A percentile compares a stretch with the other conserved stretches of the same genome.
phyloP scores from a whole-genome alignment of 2,888 invertebrate genomes.

The Sinhomidia bicolor region DNA sequence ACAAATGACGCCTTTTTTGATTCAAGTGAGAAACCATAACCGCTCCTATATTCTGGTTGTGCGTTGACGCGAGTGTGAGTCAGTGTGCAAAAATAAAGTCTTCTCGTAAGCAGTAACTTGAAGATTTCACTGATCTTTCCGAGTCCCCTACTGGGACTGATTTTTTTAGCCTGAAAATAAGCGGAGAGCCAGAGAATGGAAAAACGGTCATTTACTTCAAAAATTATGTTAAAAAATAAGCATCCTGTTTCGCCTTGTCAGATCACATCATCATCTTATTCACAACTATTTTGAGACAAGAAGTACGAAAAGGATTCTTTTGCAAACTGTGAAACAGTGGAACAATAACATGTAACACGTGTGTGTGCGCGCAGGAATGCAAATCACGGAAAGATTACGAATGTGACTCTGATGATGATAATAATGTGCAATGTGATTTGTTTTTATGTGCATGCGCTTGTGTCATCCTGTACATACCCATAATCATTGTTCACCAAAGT shows the following conservation, averaged over 20 bases:
- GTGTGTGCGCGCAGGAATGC: constrained; percentile 10
- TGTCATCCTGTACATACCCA: neutral
- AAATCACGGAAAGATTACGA: constrained; percentile 12
- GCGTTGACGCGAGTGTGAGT: constrained; percentile 26
- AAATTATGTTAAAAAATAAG: neutral
- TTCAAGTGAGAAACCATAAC: neutral
- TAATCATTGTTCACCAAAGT: neutral
- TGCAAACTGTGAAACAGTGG: neutral
- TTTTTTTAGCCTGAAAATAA: neutral
- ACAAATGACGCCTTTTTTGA: constrained; percentile 40
- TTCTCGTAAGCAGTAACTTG: neutral
- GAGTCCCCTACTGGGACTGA: neutral
- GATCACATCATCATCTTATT: constrained; percentile 31
- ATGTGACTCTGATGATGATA: neutral
- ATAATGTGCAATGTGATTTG: constrained; percentile 6
- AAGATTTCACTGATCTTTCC: neutral
- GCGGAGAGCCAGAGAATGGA: neutral
- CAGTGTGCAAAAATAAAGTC: constrained; percentile 57
- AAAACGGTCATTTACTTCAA: neutral
- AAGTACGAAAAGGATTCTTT: neutral
- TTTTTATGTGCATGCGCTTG: constrained; percentile 31
- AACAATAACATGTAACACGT: neutral
- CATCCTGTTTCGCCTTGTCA: constrained; percentile 39
- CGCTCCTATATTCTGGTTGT: constrained; percentile 48
- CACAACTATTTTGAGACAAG: neutral